Base-by-base conservation (phyloP, 2,797 vertebrate genomes). In the Pelochelys cantorii region DNA sequence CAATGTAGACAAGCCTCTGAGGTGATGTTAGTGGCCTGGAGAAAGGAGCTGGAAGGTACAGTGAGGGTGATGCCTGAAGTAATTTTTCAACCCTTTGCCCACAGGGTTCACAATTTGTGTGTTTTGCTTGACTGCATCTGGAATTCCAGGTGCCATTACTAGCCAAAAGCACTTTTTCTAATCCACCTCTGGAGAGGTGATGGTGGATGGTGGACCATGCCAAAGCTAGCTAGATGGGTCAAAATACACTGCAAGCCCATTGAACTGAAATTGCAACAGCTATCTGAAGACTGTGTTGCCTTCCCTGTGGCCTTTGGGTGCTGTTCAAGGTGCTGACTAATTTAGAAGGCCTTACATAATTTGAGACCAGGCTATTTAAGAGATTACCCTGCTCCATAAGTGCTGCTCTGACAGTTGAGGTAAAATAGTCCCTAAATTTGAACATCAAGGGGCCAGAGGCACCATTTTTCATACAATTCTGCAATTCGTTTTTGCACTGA, bases 261-360 rank as follows among this genome's bases (percentile, higher is more conserved):
- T n/a, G n/a, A 2, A 20, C 31, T 34, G 34, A n/a, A 71, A 71
- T 37, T 71, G 71, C 0, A 5, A 25, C 57, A 55, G 29, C 25
- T 85, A 20, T 4, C 17, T 29, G 77, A 48, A 20, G 2, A 29
- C 42, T 0, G 0, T 17, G 65, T 56, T 78, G 75, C 75, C 27
- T 80, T 7, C 0, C 0, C 6, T 12, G 29, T 25, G 13, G 5
- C 22, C 81, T 74, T 29, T 0, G 0, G n/a, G 75, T 83, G 42
- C 82, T 85, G 12, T 83, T 27, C 29, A 34, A 52, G 59, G 10
- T 42, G 57, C 52, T 23, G 68, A 85, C 52, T 55, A 23, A 55
- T 89, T 62, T 83, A 81, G 17, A n/a, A 62, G 0, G 3, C 29
- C 80, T 53, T 10, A 74, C 25, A 42, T 22, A 25, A 22, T 65